Evolutionary conservation across 2,888 invertebrate species (phyloP).

Genomic region (Athalia rosae): DNA sequence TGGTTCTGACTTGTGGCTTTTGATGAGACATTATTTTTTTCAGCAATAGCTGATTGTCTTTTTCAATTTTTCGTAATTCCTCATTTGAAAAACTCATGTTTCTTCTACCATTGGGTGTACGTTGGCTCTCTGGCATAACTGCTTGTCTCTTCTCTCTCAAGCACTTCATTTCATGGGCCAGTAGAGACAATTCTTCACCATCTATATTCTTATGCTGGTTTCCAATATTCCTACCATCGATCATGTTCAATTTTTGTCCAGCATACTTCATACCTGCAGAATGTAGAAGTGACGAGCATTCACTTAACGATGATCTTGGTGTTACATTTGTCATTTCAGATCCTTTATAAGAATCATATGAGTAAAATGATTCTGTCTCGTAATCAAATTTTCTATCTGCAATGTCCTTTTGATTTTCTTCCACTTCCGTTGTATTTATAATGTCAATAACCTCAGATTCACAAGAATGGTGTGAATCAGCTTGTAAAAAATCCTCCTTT

Average conservation of each 20-base stretch:
- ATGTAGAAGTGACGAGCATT: conserved; percentile 50
- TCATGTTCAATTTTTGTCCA: conserved; percentile 20
- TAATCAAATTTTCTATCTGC: conserved; percentile 58
- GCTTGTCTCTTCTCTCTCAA: conserved; percentile 32
- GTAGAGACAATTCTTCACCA: conserved; percentile 42
- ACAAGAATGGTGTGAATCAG: not conserved
- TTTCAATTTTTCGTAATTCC: conserved; percentile 72
- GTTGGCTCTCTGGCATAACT: conserved; percentile 46
- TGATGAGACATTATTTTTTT: conserved; percentile 72
- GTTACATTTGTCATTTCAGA: conserved; percentile 59
- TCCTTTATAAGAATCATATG: conserved; percentile 58
- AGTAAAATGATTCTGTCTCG: conserved; percentile 61
- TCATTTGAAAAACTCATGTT: conserved; percentile 74
- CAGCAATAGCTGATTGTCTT: conserved; percentile 73
- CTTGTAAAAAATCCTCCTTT: not conserved
- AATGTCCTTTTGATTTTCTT: conserved; percentile 38
- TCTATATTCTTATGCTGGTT: conserved; percentile 17
- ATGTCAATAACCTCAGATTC: not conserved
- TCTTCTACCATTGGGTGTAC: conserved; percentile 48
- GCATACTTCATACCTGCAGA: conserved; percentile 37
- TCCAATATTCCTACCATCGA: not conserved
- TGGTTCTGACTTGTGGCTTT: conserved; percentile 53
- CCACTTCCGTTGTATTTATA: not conserved
- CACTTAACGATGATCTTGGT: conserved; percentile 53
- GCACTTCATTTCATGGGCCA: conserved; percentile 50